phyloP scores from a whole-genome alignment of 64 coral and sea anemone genomes.

The Porites lutea region DNA sequence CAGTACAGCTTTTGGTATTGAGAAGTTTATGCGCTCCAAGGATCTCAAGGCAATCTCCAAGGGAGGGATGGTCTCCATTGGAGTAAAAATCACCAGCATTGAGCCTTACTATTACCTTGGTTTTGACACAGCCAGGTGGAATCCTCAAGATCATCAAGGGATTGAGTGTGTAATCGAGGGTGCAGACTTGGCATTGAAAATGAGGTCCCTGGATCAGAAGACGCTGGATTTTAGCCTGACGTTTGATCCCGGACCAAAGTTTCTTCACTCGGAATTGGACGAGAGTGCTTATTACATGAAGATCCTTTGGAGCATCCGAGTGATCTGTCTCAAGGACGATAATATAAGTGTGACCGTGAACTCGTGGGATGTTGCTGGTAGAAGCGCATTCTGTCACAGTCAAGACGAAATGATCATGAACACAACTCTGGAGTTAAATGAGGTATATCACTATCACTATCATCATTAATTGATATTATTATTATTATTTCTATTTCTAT shows the following conservation, averaged over 20 bases:
- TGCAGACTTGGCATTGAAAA: constrained; percentile 69
- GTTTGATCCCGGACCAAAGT: constrained; percentile 74
- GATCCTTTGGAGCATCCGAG: constrained; percentile 84
- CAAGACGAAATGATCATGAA: constrained; percentile 76
- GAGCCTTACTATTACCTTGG: constrained; percentile 95
- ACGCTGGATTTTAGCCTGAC: constrained; percentile 87
- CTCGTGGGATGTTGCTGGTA: constrained; percentile 84
- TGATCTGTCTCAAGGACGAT: constrained; percentile 85
- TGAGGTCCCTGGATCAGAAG: constrained; percentile 31
- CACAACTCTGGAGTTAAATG: constrained; percentile 72
- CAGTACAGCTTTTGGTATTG: constrained; percentile 90
- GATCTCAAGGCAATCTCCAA: constrained; percentile 93
- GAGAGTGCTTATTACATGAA: constrained; percentile 97
- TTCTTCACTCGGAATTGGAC: constrained; percentile 70
- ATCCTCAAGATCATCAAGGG: constrained; percentile 66
- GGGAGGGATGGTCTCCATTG: constrained; percentile 83
- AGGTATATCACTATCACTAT: constrained; percentile 39
- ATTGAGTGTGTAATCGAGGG: constrained; percentile 46
- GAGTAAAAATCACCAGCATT: constrained; percentile 79
- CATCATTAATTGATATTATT: too few relatives aligned
- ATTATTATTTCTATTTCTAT: too few relatives aligned
- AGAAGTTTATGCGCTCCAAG: constrained; percentile 85
- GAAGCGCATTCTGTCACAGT: constrained; percentile 93
- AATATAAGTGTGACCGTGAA: constrained; percentile 65
- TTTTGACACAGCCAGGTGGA: constrained; percentile 80